These are phyloP conservation scores for Sebastolobus altivelis DNA, from an alignment of 2,797 vertebrate genomes.

Conservation along the genomic window DNA sequence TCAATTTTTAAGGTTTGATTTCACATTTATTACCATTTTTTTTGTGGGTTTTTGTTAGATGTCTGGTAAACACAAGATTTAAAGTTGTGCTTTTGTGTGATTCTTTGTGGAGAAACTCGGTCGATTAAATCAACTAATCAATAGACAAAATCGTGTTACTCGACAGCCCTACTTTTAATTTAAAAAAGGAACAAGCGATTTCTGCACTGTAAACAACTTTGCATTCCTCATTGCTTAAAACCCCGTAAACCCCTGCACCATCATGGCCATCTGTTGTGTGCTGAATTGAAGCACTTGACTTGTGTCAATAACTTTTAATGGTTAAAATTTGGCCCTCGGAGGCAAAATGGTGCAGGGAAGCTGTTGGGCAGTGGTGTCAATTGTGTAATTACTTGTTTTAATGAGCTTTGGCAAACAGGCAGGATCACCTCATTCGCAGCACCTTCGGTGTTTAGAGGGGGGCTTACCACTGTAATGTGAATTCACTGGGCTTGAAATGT, in stretches of 20 bases:
- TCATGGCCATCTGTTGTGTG: conserved; percentile 57
- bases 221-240: neutral
- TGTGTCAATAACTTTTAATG: conserved; percentile 68
- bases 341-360: conserved; percentile 16
- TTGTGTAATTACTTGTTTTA: conserved; percentile 84
- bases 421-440: conserved; percentile 61
- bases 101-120: too few species aligned
- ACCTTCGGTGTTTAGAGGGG: conserved; percentile 79
- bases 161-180: too few species aligned
- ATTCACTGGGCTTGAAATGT: conserved; percentile 90
- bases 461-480: conserved; percentile 84
- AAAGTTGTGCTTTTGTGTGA: too few species aligned
- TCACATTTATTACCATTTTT: too few species aligned
- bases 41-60: too few species aligned
- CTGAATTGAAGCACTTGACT: conserved; percentile 33
- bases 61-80: too few species aligned
- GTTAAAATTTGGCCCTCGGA: conserved; percentile 67
- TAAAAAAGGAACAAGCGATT: neutral
- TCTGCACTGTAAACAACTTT: neutral
- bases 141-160: too few species aligned
- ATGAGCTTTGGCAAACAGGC: conserved; percentile 78
- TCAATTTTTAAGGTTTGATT: too few species aligned
- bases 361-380: conserved; percentile 76
- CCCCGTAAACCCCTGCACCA: conserved; percentile 26
- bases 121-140: too few species aligned